These are phyloP conservation scores for Spicauda simplicius DNA, from an alignment of 2,888 invertebrate species.

Conservation along the genomic window DNA sequence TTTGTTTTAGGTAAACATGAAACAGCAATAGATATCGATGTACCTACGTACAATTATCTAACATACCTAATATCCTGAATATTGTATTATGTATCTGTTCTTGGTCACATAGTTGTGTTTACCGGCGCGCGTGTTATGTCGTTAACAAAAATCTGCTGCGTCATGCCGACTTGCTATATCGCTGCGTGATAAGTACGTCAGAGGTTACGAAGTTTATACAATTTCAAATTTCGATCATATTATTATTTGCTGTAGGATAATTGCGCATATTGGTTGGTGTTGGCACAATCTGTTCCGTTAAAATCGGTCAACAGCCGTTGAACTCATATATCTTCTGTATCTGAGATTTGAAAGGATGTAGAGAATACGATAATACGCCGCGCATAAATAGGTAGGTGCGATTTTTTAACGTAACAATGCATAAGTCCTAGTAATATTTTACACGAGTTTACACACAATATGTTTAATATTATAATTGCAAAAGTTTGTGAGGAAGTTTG, in stretches of 20 bases:
- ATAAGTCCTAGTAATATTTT: too few species aligned
- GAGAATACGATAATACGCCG: too few species aligned
- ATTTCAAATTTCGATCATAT: constrained; percentile 13
- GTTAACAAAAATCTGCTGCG: constrained; percentile 37
- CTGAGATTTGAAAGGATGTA: too few species aligned
- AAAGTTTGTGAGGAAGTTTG: too few species aligned
- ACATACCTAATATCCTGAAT: too few species aligned
- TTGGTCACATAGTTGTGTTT: neutral
- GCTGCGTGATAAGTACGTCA: constrained; percentile 27
- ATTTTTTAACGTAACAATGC: too few species aligned
- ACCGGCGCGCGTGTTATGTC: constrained; percentile 3
- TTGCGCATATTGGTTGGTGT: neutral
- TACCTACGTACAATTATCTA: too few species aligned
- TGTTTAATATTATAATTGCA: too few species aligned
- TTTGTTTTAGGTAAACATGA: neutral
- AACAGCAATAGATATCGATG: neutral
- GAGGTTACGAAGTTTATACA: constrained; percentile 15
- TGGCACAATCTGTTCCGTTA: neutral
- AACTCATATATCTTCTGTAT: neutral
- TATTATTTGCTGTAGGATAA: neutral
- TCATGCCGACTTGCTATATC: constrained; percentile 41
- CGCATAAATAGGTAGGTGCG: too few species aligned
- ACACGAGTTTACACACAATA: too few species aligned
- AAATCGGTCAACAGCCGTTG: constrained; percentile 16
- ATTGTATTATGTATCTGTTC: neutral